phyloP scores from a whole-genome alignment of 2,888 invertebrate genomes.

The Sclerodermus sp. region DNA sequence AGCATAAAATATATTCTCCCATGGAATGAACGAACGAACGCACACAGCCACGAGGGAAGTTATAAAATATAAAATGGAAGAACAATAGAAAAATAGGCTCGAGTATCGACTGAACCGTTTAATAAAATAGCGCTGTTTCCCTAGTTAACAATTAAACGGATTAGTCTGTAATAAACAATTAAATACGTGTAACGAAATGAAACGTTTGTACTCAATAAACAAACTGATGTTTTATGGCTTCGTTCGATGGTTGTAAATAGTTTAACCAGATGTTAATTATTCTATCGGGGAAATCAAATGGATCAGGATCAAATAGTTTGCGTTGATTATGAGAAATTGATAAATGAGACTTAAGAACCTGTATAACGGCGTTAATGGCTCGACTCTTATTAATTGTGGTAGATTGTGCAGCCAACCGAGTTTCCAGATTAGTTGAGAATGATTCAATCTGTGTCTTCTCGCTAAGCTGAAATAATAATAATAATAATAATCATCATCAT shows the following conservation, averaged over 20 bases:
- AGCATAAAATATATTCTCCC: no score
- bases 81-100: not conserved
- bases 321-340: no score
- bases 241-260: no score
- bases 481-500: not conserved
- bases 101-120: no score
- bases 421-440: conserved; percentile 31
- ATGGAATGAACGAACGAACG: no score
- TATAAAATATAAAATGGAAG: conserved; percentile 18
- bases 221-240: no score
- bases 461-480: conserved; percentile 27
- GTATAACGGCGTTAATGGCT: not conserved
- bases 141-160: no score
- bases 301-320: no score
- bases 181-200: not conserved
- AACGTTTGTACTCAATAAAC: not conserved
- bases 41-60: no score
- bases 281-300: no score
- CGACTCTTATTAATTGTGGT: not conserved
- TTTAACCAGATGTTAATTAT: no score
- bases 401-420: conserved; percentile 20
- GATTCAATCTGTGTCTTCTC: conserved; percentile 36
- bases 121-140: no score
- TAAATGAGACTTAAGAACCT: not conserved
- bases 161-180: conserved; percentile 1